phyloP scores from a whole-genome alignment of 1,140 invertebrate genomes.

The Hylaeus anthracinus region DNA sequence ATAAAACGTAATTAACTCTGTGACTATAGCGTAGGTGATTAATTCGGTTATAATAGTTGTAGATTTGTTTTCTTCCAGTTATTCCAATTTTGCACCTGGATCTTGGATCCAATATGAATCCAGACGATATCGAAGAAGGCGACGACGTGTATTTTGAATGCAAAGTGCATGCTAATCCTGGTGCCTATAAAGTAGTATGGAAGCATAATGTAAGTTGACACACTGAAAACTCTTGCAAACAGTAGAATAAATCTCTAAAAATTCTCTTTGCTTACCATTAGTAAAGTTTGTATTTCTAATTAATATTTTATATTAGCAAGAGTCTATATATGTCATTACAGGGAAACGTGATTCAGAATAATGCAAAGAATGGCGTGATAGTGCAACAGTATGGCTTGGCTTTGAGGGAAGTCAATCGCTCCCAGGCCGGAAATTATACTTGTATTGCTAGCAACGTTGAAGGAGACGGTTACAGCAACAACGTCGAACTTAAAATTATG shows the following conservation, averaged over 20 bases:
- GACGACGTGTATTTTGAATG: conserved; percentile 96
- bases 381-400: conserved; percentile 90
- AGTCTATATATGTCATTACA: conserved; percentile 74
- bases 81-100: conserved; percentile 87
- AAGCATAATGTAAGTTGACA: conserved; percentile 93
- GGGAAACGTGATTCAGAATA: conserved; percentile 90
- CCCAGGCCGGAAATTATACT: conserved; percentile 92
- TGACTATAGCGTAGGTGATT: neutral
- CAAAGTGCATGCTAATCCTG: conserved; percentile 91
- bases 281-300: too few species aligned
- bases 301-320: too few species aligned
- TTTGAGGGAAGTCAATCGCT: conserved; percentile 87
- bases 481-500: conserved; percentile 91
- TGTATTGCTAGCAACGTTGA: conserved; percentile 94
- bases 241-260: neutral
- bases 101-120: conserved; percentile 91
- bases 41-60: neutral
- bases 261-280: too few species aligned
- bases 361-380: conserved; percentile 90
- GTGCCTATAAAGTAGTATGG: conserved; percentile 93
- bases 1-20: too few species aligned
- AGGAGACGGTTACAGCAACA: conserved; percentile 91
- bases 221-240: too few species aligned
- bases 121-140: conserved; percentile 93
- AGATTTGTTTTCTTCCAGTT: conserved; percentile 81